Base-by-base conservation (phyloP, 1,140 invertebrate genomes). In the Nebria ingens region DNA sequence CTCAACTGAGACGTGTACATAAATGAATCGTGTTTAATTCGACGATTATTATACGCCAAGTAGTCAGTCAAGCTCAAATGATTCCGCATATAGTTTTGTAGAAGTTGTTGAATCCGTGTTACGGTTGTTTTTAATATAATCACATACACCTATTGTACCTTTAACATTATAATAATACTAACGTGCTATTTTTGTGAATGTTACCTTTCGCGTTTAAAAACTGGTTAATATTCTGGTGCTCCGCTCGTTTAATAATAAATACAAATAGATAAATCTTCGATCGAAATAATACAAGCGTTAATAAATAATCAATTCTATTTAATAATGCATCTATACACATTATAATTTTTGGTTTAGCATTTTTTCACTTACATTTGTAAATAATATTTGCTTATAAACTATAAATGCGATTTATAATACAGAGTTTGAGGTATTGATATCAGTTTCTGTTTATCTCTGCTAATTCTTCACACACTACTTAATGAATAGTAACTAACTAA, bases 311-410 rank as follows among this genome's bases (percentile, higher is more conserved):
- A n/a, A n/a, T n/a, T n/a, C n/a, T n/a, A n/a, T n/a, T n/a, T n/a
- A n/a, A n/a, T n/a, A n/a, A 9, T 45, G 11, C 21, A 21, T 20
- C 19, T 4, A 2, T 20, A 19, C 50, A 51, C 21, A 21, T 51
- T n/a, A n/a, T n/a, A n/a, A n/a, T 51, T 6, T 51, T 51, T 21
- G 21, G 17, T 51, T 51, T 51, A 19, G 21, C 50, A 51, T 11
- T 4, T 51, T 6, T 51, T 51, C 50, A 20, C 21, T 15, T 49
- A 45, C 40, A 17, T 17, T 17, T 45, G 15, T 11, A 45, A 45
- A 45, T n/a, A n/a, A n/a, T 45, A 45, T 45, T 34, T 17, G 40
- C 40, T 9, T 34, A 34, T 34, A 34, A 45, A 45, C 15, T 11
- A 29, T 13, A 11, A 45, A 45, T 45, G 40, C 9, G 40, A 45